A percentile compares a stretch with the other conserved stretches of the same genome.
Conservation (phyloP, 2,113 vertebrate genomes). For the Larimichthys polyactis region DNA sequence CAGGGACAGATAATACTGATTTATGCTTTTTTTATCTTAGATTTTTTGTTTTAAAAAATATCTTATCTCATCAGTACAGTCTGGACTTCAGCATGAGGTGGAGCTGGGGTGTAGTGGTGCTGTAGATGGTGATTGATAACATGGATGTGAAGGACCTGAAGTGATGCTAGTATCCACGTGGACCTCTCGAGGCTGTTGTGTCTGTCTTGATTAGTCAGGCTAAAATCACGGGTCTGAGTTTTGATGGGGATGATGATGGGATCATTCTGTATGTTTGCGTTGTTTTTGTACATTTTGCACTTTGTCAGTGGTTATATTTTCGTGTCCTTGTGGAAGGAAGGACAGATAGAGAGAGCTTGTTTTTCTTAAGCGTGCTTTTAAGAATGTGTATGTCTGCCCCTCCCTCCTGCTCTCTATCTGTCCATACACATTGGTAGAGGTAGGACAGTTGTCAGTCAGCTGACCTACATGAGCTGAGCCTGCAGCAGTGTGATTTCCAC, state of each 20-base stretch:
- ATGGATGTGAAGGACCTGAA: constrained; percentile 10
- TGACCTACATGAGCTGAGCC: constrained; percentile 72
- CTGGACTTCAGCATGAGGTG: background rate
- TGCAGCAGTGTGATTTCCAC: constrained; percentile 62
- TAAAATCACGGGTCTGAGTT: constrained; percentile 52
- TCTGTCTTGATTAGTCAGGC: constrained; percentile 46
- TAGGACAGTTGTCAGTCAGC: constrained; percentile 52
- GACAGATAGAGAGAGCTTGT: background rate
- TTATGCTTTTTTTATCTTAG: background rate
- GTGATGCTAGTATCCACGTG: constrained; percentile 17
- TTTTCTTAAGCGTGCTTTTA: background rate
- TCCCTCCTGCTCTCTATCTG: constrained; percentile 43
- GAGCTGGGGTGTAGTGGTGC: background rate
- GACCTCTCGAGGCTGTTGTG: constrained; percentile 47
- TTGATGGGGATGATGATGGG: background rate
- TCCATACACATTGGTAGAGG: constrained; percentile 48
- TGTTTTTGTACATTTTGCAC: background rate
- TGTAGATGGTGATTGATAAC: background rate
- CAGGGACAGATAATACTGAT: background rate
- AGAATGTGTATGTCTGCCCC: background rate
- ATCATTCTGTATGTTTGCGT: constrained; percentile 1
- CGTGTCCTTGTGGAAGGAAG: background rate
- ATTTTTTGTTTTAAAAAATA: background rate
- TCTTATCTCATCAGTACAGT: background rate
- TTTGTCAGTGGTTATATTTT: background rate